Percentiles rank a stretch among this genome's conserved stretches.
Conservation (phyloP, 2,888 invertebrate genomes). For the Zelleria hepariella region DNA sequence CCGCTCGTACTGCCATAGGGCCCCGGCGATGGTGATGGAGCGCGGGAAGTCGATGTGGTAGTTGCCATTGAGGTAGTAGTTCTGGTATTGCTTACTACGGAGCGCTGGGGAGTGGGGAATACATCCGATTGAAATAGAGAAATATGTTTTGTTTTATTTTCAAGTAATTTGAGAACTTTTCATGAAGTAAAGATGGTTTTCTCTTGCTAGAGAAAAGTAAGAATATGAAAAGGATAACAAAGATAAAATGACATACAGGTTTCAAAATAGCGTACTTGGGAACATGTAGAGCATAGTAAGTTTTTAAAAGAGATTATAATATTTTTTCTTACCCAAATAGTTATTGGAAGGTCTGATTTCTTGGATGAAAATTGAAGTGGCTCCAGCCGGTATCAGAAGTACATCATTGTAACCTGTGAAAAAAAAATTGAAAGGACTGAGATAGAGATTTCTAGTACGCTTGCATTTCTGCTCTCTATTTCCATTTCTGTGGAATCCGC, state of each 20-base stretch:
- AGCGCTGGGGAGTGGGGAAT: slow-evolving; percentile 75
- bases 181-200: too few relatives aligned
- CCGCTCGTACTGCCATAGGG: slow-evolving; percentile 90
- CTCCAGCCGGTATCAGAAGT: slow-evolving; percentile 90
- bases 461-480: too few relatives aligned
- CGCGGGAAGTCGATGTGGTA: slow-evolving; percentile 94
- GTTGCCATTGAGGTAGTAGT: slow-evolving; percentile 94
- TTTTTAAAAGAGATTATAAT: not conserved
- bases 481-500: too few relatives aligned
- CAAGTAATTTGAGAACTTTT: too few relatives aligned
- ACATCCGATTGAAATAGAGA: too few relatives aligned
- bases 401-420: slow-evolving; percentile 91
- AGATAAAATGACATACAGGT: not conserved
- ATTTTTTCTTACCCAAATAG: slow-evolving; percentile 79
- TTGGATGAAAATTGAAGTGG: slow-evolving; percentile 88
- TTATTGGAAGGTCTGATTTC: slow-evolving; percentile 89
- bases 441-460: too few relatives aligned
- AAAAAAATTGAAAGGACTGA: slow-evolving; percentile 12
- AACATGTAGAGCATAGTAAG: not conserved
- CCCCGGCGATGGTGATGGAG: slow-evolving; percentile 83
- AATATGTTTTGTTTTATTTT: too few relatives aligned
- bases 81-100: slow-evolving; percentile 80
- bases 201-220: not conserved
- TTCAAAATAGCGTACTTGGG: not conserved
- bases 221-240: not conserved